Percentiles rank a stretch among this genome's conserved stretches.
Evolutionary conservation across 1,140 invertebrate genomes (phyloP).

Genomic region (Conus ventricosus): DNA sequence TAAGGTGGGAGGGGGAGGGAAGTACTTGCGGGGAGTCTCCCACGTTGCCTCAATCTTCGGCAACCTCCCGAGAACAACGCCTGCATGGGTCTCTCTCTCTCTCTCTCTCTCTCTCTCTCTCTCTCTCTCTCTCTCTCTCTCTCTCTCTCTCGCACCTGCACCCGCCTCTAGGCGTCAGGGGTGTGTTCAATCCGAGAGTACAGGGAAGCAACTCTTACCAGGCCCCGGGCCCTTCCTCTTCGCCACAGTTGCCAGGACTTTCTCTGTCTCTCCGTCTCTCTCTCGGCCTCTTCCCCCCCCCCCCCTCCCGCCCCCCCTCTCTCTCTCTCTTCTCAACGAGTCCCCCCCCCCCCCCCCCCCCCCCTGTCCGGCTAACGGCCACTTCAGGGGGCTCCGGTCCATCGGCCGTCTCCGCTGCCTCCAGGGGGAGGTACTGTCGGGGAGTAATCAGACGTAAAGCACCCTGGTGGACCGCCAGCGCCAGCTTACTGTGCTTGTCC

Average conservation of each 20-base stretch:
- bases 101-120: background rate
- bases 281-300: background rate
- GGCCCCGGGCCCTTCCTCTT: background rate
- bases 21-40: background rate
- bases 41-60: constrained; percentile 7
- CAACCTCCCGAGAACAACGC: background rate
- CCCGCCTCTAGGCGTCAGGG: background rate
- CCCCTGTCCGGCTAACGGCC: constrained; percentile 28
- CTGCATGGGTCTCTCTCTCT: background rate
- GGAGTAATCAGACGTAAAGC: constrained; percentile 35
- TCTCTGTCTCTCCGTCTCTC: constrained; percentile 10
- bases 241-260: background rate
- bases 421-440: constrained; percentile 2
- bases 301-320: background rate
- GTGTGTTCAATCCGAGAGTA: background rate
- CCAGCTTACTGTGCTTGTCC: background rate
- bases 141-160: background rate
- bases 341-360: background rate
- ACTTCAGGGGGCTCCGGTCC: constrained; percentile 24
- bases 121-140: too few species aligned
- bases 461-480: background rate
- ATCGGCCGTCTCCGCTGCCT: background rate
- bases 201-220: background rate
- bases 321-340: constrained; percentile 19
- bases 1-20: background rate